phyloP scores from a whole-genome alignment of 2,113 vertebrate genomes.

The Vulpes ferrilata region DNA sequence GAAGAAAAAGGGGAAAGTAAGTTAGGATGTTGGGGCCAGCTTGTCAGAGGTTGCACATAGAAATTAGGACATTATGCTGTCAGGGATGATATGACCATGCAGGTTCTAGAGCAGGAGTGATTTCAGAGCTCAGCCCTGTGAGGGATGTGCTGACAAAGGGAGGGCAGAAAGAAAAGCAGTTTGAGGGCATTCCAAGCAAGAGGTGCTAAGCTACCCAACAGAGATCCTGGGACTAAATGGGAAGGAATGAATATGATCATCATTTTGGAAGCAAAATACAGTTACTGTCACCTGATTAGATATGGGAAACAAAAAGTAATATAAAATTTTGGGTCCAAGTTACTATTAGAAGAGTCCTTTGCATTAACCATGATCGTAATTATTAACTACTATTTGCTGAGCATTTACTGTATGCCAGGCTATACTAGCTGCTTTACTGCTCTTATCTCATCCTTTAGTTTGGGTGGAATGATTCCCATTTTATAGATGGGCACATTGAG shows the following conservation, averaged over 20 bases:
- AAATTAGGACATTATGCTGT: background rate
- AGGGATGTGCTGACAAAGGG: background rate
- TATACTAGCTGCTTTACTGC: background rate
- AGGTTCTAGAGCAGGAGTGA: background rate
- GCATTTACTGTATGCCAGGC: background rate
- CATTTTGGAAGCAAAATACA: background rate
- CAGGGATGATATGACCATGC: background rate
- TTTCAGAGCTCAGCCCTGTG: background rate
- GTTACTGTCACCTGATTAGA: background rate
- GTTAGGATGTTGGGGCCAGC: background rate
- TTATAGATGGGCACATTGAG: background rate
- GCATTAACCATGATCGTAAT: background rate
- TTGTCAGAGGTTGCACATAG: background rate
- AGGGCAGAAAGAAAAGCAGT: background rate
- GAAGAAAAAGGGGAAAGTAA: background rate
- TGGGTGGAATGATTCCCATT: background rate
- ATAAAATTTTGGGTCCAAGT: background rate
- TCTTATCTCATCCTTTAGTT: background rate
- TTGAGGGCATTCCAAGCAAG: background rate
- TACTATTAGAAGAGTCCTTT: background rate
- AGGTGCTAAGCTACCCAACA: background rate
- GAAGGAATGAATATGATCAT: background rate
- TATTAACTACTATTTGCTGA: background rate
- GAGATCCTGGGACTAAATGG: background rate
- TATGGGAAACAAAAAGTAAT: background rate